Base-by-base conservation (phyloP, 1,140 invertebrate species). In the Rhagoletis zephyria region DNA sequence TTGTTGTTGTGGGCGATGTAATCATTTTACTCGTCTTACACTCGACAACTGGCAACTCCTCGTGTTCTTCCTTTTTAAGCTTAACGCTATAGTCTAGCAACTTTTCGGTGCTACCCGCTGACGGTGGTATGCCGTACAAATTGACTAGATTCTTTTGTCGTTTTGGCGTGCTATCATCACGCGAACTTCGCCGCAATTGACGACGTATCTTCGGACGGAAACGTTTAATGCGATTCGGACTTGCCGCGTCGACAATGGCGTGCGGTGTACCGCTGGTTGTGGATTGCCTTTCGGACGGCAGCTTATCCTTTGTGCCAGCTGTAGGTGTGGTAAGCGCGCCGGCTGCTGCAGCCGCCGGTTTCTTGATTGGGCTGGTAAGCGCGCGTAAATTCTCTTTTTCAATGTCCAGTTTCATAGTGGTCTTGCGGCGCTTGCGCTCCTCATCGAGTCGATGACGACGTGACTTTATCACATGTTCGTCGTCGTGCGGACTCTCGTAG, bases 401-500 rank as follows among this genome's bases (percentile, higher is more conserved):
- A 1, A 93, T 93, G 87, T 93, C 92, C 64, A 93, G 87, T 63
- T 93, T 93, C 91, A 93, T 93, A 86, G 91, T 92, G 4, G 90
- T 91, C 87, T 92, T 92, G 64, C 92, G 89, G 1, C 92, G 87
- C 85, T 93, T 91, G n/a, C 92, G 89, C 42, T 93, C 92, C 51
- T 93, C 92, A n/a, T 93, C 92, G 40, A 90, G 90, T 0, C 91
- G 89, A 59, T 91, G 88, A 0, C 91, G 89, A 3, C 92, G 88
- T 0, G 88, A 87, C 86, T 93, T 91, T 87, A 60, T 90, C 61
- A 85, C 56, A 89, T 74, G 51, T 9, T 88, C 85, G n/a, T 93
- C 94, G 89, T 97, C 96, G 0, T 96, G 94, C 12, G 96, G 96
- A 90, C 96, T 96, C 90, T 96, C 96, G 90, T 97, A 97, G 89